Conservation (phyloP, 2,113 vertebrate species). For the Leucosticte australis region DNA sequence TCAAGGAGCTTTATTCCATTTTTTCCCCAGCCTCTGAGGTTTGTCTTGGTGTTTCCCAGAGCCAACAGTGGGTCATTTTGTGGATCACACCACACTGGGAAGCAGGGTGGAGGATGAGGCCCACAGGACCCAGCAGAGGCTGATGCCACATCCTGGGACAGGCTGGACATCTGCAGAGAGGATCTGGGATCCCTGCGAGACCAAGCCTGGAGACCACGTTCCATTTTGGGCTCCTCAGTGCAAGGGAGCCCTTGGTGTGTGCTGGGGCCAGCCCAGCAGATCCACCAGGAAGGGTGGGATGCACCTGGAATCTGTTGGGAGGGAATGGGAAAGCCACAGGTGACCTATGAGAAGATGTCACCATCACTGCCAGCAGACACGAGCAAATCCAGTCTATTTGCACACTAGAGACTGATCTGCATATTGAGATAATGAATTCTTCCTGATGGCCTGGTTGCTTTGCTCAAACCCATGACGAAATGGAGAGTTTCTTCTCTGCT, state of each 20-base stretch:
- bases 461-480: not conserved
- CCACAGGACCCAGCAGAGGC: not conserved
- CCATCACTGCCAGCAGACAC: not conserved
- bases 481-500: not conserved
- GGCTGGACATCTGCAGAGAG: not conserved
- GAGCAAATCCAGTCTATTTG: not conserved
- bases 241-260: not conserved
- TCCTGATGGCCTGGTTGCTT: not conserved
- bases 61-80: not conserved
- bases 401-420: not conserved
- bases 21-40: not conserved
- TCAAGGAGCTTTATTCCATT: not conserved
- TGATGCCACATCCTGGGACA: not conserved
- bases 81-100: not conserved
- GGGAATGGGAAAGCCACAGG: not conserved
- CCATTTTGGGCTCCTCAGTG: not conserved
- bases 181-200: not conserved
- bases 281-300: not conserved
- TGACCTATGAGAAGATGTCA: not conserved
- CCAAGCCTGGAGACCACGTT: not conserved
- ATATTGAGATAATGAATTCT: not conserved
- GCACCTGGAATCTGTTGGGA: not conserved
- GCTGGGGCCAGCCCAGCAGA: not conserved
- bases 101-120: not conserved
- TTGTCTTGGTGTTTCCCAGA: not conserved